Percentiles rank a stretch among this genome's conserved stretches.
Evolutionary conservation across 2,797 vertebrate species (phyloP).

Genomic region (Percopsis omiscomaycus): DNA sequence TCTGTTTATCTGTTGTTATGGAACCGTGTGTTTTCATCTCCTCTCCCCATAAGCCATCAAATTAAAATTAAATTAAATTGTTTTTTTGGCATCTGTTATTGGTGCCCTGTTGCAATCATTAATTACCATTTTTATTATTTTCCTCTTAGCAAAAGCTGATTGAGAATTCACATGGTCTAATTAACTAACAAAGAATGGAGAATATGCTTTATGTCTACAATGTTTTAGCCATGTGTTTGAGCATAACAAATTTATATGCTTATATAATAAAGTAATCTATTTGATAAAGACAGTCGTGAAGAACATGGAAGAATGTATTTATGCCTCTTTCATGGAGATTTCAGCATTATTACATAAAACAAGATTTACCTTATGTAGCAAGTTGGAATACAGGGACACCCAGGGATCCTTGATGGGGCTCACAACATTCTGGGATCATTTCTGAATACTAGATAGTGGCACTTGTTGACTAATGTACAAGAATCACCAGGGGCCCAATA

Average conservation of each 20-base stretch:
- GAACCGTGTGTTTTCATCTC: constrained; percentile 5
- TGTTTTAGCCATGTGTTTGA: constrained; percentile 3
- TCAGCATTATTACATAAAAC: no score
- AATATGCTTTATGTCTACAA: not conserved
- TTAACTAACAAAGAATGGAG: not conserved
- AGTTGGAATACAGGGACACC: no score
- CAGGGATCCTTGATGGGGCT: no score
- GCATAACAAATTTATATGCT: constrained; percentile 14
- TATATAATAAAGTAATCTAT: not conserved
- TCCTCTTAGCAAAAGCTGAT: not conserved
- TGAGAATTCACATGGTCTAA: constrained; percentile 2
- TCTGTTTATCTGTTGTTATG: not conserved
- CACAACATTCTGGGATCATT: no score
- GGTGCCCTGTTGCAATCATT: not conserved
- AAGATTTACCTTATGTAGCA: no score
- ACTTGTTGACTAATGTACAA: no score
- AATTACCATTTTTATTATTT: constrained; percentile 14
- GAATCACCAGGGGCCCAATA: no score
- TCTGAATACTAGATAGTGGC: no score
- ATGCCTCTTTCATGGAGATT: constrained; percentile 18
- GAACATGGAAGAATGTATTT: constrained; percentile 6
- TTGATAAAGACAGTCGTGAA: not conserved
- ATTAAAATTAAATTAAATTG: constrained; percentile 3
- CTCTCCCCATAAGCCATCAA: constrained; percentile 3
- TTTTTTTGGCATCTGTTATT: not conserved